phyloP scores from a whole-genome alignment of 2,888 invertebrate genomes.

The Platynereis dumerilii region DNA sequence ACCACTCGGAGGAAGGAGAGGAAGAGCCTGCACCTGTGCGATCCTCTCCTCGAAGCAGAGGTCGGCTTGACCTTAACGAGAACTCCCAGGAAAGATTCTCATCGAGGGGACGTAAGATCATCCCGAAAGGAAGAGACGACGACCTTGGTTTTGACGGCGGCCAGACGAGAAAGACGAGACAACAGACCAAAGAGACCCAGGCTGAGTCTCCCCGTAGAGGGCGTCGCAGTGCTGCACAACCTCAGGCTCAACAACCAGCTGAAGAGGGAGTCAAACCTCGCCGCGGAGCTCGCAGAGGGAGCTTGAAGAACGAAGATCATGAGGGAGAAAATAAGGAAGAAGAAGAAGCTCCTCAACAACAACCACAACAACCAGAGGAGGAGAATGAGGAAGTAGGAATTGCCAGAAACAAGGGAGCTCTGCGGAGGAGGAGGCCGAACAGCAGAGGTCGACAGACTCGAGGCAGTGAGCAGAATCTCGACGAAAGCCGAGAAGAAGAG shows the following conservation, averaged over 20 bases:
- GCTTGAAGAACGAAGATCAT: slow-evolving; percentile 32
- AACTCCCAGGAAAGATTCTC: slow-evolving; percentile 23
- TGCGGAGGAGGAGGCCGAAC: slow-evolving; percentile 11
- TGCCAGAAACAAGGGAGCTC: not conserved
- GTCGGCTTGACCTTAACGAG: slow-evolving; percentile 2
- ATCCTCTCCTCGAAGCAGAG: not conserved
- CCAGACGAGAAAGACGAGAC: slow-evolving; percentile 15
- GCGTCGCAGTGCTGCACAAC: slow-evolving; percentile 4
- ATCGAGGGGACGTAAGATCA: slow-evolving; percentile 34
- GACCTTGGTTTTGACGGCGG: slow-evolving; percentile 20
- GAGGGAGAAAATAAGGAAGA: slow-evolving; percentile 45
- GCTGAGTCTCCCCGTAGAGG: slow-evolving; percentile 8
- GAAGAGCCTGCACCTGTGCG: not conserved
- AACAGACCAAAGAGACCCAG: not conserved
- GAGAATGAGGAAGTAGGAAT: slow-evolving; percentile 15
- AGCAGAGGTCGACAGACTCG: slow-evolving; percentile 4
- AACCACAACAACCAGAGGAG: slow-evolving; percentile 4
- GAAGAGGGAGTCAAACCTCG: slow-evolving; percentile 2
- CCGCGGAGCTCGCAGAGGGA: slow-evolving; percentile 4
- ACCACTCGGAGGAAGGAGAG: not conserved
- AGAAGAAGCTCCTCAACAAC: slow-evolving; percentile 27
- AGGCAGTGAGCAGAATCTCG: slow-evolving; percentile 2
- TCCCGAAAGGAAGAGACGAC: slow-evolving; percentile 34
- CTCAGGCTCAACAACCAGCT: slow-evolving; percentile 11
- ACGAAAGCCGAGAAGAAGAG: not conserved